These are phyloP conservation scores for Drosophila mulleri DNA, from an alignment of 2,888 invertebrate genomes.

Conservation along the genomic window DNA sequence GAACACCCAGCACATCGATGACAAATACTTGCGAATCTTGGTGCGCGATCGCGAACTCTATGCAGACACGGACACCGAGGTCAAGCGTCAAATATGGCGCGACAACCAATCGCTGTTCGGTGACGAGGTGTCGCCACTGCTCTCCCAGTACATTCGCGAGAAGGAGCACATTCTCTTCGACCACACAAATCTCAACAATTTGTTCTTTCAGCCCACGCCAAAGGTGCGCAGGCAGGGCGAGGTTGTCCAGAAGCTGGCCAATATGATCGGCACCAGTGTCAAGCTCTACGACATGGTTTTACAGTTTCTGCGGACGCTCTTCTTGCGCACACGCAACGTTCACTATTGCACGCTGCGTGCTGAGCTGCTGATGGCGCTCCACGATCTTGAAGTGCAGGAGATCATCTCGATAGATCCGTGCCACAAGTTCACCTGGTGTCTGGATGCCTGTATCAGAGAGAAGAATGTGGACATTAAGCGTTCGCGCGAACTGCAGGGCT, in stretches of 20 bases:
- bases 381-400: conserved; percentile 97
- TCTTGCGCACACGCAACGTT: conserved; percentile 95
- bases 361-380: conserved; percentile 96
- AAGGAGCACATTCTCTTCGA: conserved; percentile 97
- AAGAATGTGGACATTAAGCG: conserved; percentile 98
- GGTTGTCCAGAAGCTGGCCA: conserved; percentile 96
- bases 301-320: conserved; percentile 96
- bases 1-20: conserved; percentile 96
- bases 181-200: conserved; percentile 92
- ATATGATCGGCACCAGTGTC: conserved; percentile 91
- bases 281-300: conserved; percentile 97
- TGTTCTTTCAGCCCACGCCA: conserved; percentile 97
- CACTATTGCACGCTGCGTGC: conserved; percentile 98
- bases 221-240: conserved; percentile 91
- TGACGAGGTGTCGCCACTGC: conserved; percentile 97
- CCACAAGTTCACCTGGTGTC: conserved; percentile 99
- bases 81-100: conserved; percentile 99
- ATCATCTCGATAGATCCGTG: conserved; percentile 99
- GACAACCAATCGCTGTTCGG: conserved; percentile 98
- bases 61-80: conserved; percentile 97
- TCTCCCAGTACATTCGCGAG: conserved; percentile 96
- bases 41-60: conserved; percentile 95
- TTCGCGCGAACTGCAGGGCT: conserved; percentile 96
- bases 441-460: conserved; percentile 98
- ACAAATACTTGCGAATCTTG: conserved; percentile 91